phyloP scores from a whole-genome alignment of 2,113 vertebrate species.

The Seriola dumerili region DNA sequence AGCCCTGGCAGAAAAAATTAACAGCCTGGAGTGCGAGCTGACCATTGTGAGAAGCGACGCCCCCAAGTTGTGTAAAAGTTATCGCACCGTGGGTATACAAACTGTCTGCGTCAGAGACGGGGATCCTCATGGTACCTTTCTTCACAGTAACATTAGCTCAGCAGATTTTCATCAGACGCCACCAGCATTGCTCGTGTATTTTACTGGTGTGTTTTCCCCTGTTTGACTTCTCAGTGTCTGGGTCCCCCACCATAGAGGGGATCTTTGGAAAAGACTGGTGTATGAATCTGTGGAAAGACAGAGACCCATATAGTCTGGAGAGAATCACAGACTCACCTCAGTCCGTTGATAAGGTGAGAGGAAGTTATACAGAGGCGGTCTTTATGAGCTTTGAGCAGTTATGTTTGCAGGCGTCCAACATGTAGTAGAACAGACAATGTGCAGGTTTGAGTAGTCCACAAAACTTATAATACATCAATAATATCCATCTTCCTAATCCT shows the following conservation, averaged over 20 bases:
- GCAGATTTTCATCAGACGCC: background rate
- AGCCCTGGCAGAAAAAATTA: slow-evolving; percentile 69
- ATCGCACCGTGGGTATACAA: slow-evolving; percentile 71
- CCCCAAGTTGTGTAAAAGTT: slow-evolving; percentile 41
- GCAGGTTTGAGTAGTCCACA: background rate
- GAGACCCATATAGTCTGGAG: slow-evolving; percentile 47
- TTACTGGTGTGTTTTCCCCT: background rate
- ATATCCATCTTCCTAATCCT: background rate
- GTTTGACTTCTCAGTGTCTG: slow-evolving; percentile 41
- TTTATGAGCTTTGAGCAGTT: background rate
- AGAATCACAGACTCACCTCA: slow-evolving; percentile 32
- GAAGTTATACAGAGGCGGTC: background rate
- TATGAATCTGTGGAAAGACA: slow-evolving; percentile 79
- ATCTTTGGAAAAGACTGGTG: slow-evolving; percentile 85
- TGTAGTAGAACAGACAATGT: background rate
- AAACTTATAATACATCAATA: background rate
- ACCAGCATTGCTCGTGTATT: background rate
- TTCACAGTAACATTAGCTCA: background rate
- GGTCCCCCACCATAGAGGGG: slow-evolving; percentile 74
- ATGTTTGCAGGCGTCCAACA: background rate
- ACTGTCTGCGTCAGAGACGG: slow-evolving; percentile 52
- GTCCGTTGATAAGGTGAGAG: slow-evolving; percentile 47
- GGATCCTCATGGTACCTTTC: slow-evolving; percentile 39
- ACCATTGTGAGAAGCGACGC: slow-evolving; percentile 45
- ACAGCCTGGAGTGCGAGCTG: slow-evolving; percentile 70